These are phyloP conservation scores for Chunga burmeisteri DNA, from an alignment of 2,113 vertebrate genomes.

Conservation along the genomic window DNA sequence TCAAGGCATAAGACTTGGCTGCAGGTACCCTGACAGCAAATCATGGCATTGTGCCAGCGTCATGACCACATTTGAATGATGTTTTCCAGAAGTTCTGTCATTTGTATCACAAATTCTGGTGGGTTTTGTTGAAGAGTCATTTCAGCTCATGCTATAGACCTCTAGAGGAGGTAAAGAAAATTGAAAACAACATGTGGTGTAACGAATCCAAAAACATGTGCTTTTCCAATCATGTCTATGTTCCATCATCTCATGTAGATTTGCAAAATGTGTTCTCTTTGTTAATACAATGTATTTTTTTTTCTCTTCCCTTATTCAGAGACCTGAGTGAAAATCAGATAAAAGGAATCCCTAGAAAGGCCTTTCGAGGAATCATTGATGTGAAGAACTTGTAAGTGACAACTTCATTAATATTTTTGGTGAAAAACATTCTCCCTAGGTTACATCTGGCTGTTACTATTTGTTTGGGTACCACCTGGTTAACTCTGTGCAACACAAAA, in stretches of 20 bases:
- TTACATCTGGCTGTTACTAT: neutral
- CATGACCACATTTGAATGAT: neutral
- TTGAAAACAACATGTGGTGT: neutral
- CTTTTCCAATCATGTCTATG: neutral
- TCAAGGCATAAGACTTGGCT: neutral
- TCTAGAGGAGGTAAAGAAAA: slow-evolving; percentile 20
- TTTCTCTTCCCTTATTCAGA: slow-evolving; percentile 74
- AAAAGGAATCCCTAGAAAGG: slow-evolving; percentile 95
- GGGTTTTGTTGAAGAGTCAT: neutral
- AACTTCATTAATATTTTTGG: slow-evolving; percentile 6
- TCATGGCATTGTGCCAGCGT: neutral
- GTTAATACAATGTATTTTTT: neutral
- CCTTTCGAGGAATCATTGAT: slow-evolving; percentile 92
- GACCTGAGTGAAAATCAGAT: slow-evolving; percentile 99
- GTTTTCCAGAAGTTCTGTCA: neutral
- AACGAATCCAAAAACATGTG: slow-evolving; percentile 20
- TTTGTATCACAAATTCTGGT: neutral
- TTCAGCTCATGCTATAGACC: slow-evolving; percentile 4
- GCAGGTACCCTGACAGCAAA: neutral
- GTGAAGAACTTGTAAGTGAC: slow-evolving; percentile 98
- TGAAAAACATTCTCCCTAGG: neutral
- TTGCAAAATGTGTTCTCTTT: slow-evolving; percentile 14
- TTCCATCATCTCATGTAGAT: slow-evolving; percentile 50
- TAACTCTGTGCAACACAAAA: neutral
- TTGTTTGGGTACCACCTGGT: neutral